These are phyloP conservation scores for Napeogenes sylphis DNA, from an alignment of 2,888 invertebrate species.

Conservation along the genomic window DNA sequence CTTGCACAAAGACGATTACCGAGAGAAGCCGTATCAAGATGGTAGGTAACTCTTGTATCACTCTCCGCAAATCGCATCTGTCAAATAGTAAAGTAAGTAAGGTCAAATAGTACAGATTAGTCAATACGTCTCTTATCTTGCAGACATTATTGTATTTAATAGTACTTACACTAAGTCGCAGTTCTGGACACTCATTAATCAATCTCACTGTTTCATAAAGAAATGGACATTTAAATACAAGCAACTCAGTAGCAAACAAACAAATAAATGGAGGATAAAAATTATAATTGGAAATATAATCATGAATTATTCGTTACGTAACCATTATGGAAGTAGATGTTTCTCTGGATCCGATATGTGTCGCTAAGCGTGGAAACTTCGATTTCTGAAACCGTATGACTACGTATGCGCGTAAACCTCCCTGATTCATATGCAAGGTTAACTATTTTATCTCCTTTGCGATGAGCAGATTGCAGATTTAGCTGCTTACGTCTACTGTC, in stretches of 20 bases:
- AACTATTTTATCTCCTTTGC: neutral
- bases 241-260: neutral
- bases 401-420: slow-evolving; percentile 2
- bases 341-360: neutral
- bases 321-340: neutral
- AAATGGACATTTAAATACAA: too few species aligned
- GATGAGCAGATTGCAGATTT: neutral
- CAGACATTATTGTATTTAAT: neutral
- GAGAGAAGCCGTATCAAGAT: slow-evolving; percentile 22
- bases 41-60: slow-evolving; percentile 2
- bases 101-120: slow-evolving; percentile 1
- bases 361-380: slow-evolving; percentile 5
- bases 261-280: neutral
- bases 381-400: slow-evolving; percentile 11
- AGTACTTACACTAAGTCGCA: neutral
- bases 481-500: too few species aligned
- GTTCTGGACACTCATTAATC: neutral
- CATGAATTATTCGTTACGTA: slow-evolving; percentile 3
- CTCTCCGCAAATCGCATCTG: slow-evolving; percentile 7
- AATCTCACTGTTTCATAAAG: too few species aligned
- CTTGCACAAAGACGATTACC: slow-evolving; percentile 20
- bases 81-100: neutral
- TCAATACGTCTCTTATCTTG: neutral
- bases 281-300: slow-evolving; percentile 5
- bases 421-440: slow-evolving; percentile 4